Evolutionary conservation across 1,140 invertebrate genomes (phyloP), one percentile per base, ranked within the genome.

Genomic region (Musca domestica): DNA sequence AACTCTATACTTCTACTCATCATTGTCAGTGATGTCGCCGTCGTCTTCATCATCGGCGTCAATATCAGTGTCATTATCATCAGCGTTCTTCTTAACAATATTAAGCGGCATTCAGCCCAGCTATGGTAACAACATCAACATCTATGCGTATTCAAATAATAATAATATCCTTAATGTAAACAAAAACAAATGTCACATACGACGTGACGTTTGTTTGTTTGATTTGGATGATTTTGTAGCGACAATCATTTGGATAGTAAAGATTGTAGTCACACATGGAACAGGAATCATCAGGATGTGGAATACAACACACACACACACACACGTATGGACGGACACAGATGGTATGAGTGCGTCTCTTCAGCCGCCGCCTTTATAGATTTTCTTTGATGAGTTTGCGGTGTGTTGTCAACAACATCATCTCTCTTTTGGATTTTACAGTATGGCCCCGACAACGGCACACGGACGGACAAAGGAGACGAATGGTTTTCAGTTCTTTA

Each of bases 351-450:
- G 7, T 25, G 52, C 17, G 56, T 61, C 34, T 41, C 56, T 41
- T 61, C 41, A 23, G 27, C 20, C 27, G 56, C 27, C 56, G 56
- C 56, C 27, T 61, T 22, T 61, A n/a, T n/a, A 34, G 9, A 19
- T 20, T 61, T 61, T 19, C 56, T 61, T 61, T 61, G 56, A 61
- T 61, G 56, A 61, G 27, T 61, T 41, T 41, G 56, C 56, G 56
- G 6, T 61, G 56, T 41, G 27, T 61, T 61, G 56, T 61, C 56
- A 34, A 34, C 27, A 27, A 58, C 56, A 61, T 61, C 56, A 30
- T 51, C 48, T 51, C 17, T 51, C 48, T 17, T 51, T 14, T 46
- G 41, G 10, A 9, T 46, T 46, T 51, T 51, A 22, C 48, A 51
- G 6, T 14, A 51, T 51, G 48, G 48, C 9, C n/a, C 20, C 20